Conservation (phyloP, 2,888 invertebrate species). For the Anoncus sp. region DNA sequence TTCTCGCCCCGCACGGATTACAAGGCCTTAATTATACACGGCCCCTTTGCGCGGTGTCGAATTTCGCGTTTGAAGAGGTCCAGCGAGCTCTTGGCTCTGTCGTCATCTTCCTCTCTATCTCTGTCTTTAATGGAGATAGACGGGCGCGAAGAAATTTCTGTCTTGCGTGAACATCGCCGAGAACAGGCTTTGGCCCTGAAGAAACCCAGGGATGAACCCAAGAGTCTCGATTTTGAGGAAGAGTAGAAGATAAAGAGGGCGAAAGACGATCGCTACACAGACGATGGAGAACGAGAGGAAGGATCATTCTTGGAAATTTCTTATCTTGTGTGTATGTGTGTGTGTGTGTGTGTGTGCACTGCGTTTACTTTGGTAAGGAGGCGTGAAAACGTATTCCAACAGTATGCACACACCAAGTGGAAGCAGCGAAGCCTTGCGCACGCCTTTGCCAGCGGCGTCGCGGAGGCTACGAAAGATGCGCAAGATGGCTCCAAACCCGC, state of each 20-base stretch:
- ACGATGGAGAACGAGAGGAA: conserved; percentile 25
- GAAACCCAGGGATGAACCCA: conserved; percentile 42
- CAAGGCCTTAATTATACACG: conserved; percentile 73
- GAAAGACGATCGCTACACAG: conserved; percentile 6
- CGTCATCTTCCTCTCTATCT: conserved; percentile 21
- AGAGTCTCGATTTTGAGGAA: conserved; percentile 38
- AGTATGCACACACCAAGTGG: conserved; percentile 58
- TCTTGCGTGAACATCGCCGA: conserved; percentile 19
- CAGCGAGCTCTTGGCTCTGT: conserved; percentile 49
- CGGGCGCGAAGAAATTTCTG: conserved; percentile 50
- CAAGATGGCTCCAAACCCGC: conserved; percentile 30
- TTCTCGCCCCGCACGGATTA: conserved; percentile 64
- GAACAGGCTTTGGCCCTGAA: conserved; percentile 47
- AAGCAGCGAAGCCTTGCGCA: conserved; percentile 51
- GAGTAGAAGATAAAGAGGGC: conserved; percentile 38
- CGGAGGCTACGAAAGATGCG: conserved; percentile 31
- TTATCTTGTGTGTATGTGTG: conserved; percentile 43
- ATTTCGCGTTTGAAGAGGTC: conserved; percentile 69
- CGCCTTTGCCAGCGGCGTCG: conserved; percentile 49
- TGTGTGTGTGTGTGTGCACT: conserved; percentile 38
- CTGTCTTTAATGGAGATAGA: conserved; percentile 8
- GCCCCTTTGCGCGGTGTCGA: conserved; percentile 68
- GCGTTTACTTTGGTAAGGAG: conserved; percentile 73
- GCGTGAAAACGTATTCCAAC: conserved; percentile 71
- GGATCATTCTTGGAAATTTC: conserved; percentile 68